Evolutionary conservation across 2,888 invertebrate genomes (phyloP).

Genomic region (Thymelicus acteon): DNA sequence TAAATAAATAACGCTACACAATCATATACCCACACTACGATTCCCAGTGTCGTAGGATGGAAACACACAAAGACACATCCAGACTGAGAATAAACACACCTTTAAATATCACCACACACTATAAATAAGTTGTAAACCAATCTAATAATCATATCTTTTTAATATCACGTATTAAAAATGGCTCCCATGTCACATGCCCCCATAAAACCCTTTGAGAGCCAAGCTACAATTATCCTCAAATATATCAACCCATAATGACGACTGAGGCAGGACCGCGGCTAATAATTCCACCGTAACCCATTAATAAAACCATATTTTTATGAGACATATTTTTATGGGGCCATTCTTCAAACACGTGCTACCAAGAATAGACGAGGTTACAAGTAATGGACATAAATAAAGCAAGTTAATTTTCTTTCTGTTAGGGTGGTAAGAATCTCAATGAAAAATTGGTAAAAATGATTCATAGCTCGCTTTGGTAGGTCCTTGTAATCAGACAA

Average conservation of each 20-base stretch:
- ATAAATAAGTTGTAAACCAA: neutral
- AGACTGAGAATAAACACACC: no score
- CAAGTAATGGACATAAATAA: conserved; percentile 3
- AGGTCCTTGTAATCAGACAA: no score
- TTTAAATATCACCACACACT: neutral
- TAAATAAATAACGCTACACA: no score
- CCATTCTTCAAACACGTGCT: conserved; percentile 40
- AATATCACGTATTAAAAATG: conserved; percentile 23
- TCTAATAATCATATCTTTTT: conserved; percentile 29
- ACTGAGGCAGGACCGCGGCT: conserved; percentile 36
- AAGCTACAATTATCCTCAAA: conserved; percentile 40
- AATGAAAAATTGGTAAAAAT: neutral
- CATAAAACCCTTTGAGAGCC: conserved; percentile 30
- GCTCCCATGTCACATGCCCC: conserved; percentile 31
- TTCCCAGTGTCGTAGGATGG: no score
- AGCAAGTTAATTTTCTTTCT: neutral
- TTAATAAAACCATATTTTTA: conserved; percentile 45
- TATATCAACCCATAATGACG: conserved; percentile 36
- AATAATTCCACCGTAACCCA: conserved; percentile 42
- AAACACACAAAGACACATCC: no score
- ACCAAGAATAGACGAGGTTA: conserved; percentile 13
- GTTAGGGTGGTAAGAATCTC: neutral
- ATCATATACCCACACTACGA: no score
- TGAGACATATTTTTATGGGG: conserved; percentile 47
- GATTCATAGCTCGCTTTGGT: no score